phyloP scores from a whole-genome alignment of 2,113 vertebrate species.

The Shinisaurus crocodilurus region DNA sequence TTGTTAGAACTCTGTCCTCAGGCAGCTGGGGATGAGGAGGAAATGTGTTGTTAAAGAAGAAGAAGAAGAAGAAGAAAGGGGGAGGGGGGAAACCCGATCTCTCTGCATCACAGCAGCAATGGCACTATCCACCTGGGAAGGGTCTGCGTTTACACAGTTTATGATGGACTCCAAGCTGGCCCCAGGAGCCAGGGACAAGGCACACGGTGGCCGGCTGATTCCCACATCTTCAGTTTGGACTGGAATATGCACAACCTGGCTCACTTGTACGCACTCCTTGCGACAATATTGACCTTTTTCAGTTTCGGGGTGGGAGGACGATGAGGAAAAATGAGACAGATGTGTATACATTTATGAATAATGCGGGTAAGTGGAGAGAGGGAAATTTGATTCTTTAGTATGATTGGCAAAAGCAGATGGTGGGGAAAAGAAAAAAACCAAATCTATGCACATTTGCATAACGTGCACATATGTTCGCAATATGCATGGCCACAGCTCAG shows the following conservation, averaged over 20 bases:
- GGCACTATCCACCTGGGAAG: background rate
- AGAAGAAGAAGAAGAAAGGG: no score
- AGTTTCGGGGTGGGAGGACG: background rate
- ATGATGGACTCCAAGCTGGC: slow-evolving; percentile 22
- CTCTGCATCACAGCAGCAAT: background rate
- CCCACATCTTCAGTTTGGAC: background rate
- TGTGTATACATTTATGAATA: background rate
- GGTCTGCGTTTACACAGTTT: background rate
- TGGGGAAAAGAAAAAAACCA: background rate
- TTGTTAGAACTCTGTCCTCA: slow-evolving; percentile 65
- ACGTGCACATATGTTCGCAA: background rate
- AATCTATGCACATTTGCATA: background rate
- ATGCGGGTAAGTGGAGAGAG: background rate
- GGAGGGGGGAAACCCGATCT: no score
- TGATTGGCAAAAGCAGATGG: background rate
- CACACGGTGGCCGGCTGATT: background rate
- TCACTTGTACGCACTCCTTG: background rate
- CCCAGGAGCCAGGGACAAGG: background rate
- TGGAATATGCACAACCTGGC: no score
- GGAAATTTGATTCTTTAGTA: background rate
- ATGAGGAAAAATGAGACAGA: background rate
- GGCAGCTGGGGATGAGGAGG: slow-evolving; percentile 47
- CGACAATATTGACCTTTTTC: background rate
- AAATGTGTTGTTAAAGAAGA: background rate
- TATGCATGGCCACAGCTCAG: background rate